Base-by-base conservation (phyloP, 2,113 vertebrate genomes). In the Stigmatopora nigra region DNA sequence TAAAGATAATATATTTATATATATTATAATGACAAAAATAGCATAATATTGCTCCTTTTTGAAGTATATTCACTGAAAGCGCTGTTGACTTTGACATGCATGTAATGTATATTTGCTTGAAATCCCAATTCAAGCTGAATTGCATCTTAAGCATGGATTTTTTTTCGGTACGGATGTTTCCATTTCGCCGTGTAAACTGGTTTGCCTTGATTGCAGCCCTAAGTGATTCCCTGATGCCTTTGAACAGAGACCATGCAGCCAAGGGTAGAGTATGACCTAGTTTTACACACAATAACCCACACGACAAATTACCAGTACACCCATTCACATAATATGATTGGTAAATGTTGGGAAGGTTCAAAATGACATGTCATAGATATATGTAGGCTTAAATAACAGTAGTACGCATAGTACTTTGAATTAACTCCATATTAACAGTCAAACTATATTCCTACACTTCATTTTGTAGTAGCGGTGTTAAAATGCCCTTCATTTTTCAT, bases 131-230 rank as follows among this genome's bases (percentile, higher is more conserved):
- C n/a, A n/a, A n/a, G n/a, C n/a, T 66, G 70, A 31, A 78, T 70
- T 67, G 31, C 52, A 74, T 6, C 35, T 51, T 76, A 66, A 77
- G 8, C 55, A 57, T 67, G 14, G 41, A 64, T 73, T 85, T 59
- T n/a, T n/a, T n/a, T n/a, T n/a, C n/a, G 53, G 63, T 67, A 78
- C 84, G 73, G 70, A 65, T 72, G 55, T 58, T 59, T 80, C 38
- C n/a, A 73, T 72, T 73, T 77, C 79, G 74, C 71, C 76, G 74
- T 68, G 61, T 88, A 86, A 88, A 89, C 78, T 63, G 53, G 79
- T 87, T 83, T 89, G 81, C 88, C 86, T 88, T 89, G 88, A 87
- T 91, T 90, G 66, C 88, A 90, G 88, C 84, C 64, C 84, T 89
- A 87, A 88, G 88, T 85, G 88, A 88, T 75, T 88, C 86, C 82